Base-by-base conservation (phyloP, 2,113 vertebrate species). In the Peromyscus maniculatus region DNA sequence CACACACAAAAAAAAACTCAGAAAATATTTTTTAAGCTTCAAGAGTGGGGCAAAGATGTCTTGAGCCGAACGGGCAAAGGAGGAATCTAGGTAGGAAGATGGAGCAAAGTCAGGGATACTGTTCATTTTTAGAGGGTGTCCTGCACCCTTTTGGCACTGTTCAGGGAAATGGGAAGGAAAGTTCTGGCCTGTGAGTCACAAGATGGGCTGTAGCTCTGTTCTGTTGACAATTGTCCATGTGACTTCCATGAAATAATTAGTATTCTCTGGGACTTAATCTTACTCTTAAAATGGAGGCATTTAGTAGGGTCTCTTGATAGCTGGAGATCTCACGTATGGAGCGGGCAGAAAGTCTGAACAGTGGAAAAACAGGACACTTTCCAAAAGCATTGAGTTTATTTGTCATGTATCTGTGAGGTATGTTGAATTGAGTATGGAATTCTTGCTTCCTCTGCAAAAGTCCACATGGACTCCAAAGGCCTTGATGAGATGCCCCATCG, bases 401-500 rank as follows among this genome's bases (percentile, higher is more conserved):
- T 91, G 49, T 64, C 84, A 64, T 67, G n/a, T 67, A 59, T 89
- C 66, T 86, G 86, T 13, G 46, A 83, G 79, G 67, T 71, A 21
- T 59, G 11, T 24, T 3, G 26, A 91, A 72, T 55, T 64, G 80
- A 94, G 87, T 49, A 49, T 22, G 62, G 87, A n/a, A 94, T 93
- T 80, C 87, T 96, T 91, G 82, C 71, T 94, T 87, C 83, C 83
- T 87, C 84, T 67, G 64, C 90, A 84, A 94, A 95, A 94, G 94
- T 46, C 91, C 89, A 96, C 82, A 46, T 49, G 49, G 92, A 87
- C 91, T 91, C 77, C 57, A n/a, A 91, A 91, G n/a, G 39, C 67
- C 95, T 84, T 91, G 57, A 95, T 93, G 89, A 91, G 79, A 78
- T 64, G 22, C 66, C 86, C 80, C 33, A 2, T 49, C 39, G 9